Evolutionary conservation across 2,888 invertebrate species (phyloP).

Genomic region (Hydrotaea diabolus): DNA sequence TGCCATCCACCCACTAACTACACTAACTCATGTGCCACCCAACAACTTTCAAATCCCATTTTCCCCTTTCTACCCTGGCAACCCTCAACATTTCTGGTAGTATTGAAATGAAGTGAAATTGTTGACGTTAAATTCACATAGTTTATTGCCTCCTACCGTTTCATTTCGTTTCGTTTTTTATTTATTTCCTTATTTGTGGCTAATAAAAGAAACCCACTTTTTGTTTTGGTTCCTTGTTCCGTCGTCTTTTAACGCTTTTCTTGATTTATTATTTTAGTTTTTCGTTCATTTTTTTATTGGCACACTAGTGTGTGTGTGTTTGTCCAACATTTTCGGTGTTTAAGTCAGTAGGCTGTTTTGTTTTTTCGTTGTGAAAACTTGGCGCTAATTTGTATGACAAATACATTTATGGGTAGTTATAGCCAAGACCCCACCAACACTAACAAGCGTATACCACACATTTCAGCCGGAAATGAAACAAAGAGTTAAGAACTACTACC

Average conservation of each 20-base stretch:
- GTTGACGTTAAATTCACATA: slow-evolving; percentile 65
- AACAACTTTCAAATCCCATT: neutral
- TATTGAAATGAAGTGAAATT: slow-evolving; percentile 14
- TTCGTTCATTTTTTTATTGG: neutral
- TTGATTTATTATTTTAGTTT: slow-evolving; percentile 4
- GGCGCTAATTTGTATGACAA: slow-evolving; percentile 51
- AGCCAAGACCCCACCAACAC: neutral
- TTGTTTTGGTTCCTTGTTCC: neutral
- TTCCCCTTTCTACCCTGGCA: neutral
- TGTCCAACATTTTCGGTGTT: neutral
- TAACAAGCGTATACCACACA: too few relatives aligned
- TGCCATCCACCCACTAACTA: neutral
- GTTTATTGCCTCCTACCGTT: slow-evolving; percentile 48
- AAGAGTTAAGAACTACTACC: slow-evolving; percentile 4
- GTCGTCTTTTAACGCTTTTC: slow-evolving; percentile 2
- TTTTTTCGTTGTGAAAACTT: neutral
- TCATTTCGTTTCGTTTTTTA: neutral
- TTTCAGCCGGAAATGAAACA: neutral
- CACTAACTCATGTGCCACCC: neutral
- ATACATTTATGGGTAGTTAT: slow-evolving; percentile 21
- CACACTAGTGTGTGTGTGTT: neutral
- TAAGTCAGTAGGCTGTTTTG: too few relatives aligned
- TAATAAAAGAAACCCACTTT: neutral
- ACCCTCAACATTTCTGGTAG: neutral
- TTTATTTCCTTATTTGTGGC: neutral